Evolutionary conservation across 2,113 vertebrate species (phyloP).

Genomic region (Mesocricetus auratus): DNA sequence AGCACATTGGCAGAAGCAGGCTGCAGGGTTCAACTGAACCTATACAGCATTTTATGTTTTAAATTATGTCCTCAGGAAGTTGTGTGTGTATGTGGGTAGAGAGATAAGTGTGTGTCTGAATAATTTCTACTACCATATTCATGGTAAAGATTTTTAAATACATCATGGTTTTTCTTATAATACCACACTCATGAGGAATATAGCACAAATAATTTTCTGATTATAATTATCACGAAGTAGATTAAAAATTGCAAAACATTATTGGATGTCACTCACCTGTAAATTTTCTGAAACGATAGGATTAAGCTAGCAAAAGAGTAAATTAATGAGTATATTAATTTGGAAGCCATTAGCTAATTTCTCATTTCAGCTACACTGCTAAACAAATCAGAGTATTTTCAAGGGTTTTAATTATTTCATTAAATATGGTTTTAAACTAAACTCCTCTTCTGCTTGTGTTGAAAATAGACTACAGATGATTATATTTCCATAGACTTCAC

Average conservation of each 20-base stretch:
- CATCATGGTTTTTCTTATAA: not conserved
- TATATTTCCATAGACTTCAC: slow-evolving; percentile 82
- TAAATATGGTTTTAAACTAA: slow-evolving; percentile 74
- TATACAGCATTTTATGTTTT: not conserved
- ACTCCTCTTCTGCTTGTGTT: slow-evolving; percentile 71
- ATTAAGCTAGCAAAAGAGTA: slow-evolving; percentile 1
- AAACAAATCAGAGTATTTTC: slow-evolving; percentile 69
- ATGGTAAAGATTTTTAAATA: not conserved
- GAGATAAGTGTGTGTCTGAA: not conserved
- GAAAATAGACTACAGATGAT: slow-evolving; percentile 83
- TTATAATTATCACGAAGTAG: not conserved
- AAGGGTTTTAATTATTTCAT: slow-evolving; percentile 78
- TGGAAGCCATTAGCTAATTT: slow-evolving; percentile 66
- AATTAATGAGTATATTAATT: slow-evolving; percentile 68
- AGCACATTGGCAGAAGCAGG: not conserved
- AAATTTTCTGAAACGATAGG: not conserved
- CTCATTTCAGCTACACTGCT: slow-evolving; percentile 51
- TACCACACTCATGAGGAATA: not conserved
- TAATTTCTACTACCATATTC: not conserved
- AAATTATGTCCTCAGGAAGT: not conserved
- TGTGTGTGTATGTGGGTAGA: not conserved
- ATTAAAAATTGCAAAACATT: slow-evolving; percentile 33
- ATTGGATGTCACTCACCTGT: not conserved
- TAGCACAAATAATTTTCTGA: slow-evolving; percentile 11
- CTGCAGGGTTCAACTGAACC: not conserved